A percentile compares a stretch with the other conserved stretches of the same genome.
phyloP scores from a whole-genome alignment of 1,140 invertebrate genomes.

The Chrysomallon squamiferum region DNA sequence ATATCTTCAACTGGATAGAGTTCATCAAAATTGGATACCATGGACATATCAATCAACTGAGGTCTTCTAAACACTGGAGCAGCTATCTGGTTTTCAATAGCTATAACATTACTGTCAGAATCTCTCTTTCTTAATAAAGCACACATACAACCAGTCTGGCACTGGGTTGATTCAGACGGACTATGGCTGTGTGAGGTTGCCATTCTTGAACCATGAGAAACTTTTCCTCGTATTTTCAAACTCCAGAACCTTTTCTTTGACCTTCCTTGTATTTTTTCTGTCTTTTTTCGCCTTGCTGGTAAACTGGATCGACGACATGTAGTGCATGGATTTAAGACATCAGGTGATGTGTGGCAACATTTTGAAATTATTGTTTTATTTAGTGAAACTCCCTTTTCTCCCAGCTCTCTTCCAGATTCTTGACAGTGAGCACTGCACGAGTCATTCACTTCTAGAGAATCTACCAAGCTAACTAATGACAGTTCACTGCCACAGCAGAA shows the following conservation, averaged over 20 bases:
- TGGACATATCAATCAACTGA: conserved; percentile 14
- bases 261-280: conserved; percentile 18
- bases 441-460: conserved; percentile 21
- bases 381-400: no score
- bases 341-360: no score
- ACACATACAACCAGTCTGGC: neutral
- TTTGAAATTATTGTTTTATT: no score
- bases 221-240: conserved; percentile 36
- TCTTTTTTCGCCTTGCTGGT: conserved; percentile 14
- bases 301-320: conserved; percentile 1
- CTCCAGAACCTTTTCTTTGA: conserved; percentile 51
- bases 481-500: conserved; percentile 59
- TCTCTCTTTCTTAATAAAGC: no score
- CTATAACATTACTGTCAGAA: no score
- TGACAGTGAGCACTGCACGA: neutral
- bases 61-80: conserved; percentile 1
- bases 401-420: no score
- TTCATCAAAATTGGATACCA: conserved; percentile 35
- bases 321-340: no score
- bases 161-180: conserved; percentile 1
- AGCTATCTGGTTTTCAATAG: neutral
- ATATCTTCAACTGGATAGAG: conserved; percentile 70
- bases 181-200: neutral
- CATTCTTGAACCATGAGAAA: conserved; percentile 15
- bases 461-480: conserved; percentile 47